These are phyloP conservation scores for Zootoca vivipara DNA, from an alignment of 2,113 vertebrate species.

Conservation along the genomic window DNA sequence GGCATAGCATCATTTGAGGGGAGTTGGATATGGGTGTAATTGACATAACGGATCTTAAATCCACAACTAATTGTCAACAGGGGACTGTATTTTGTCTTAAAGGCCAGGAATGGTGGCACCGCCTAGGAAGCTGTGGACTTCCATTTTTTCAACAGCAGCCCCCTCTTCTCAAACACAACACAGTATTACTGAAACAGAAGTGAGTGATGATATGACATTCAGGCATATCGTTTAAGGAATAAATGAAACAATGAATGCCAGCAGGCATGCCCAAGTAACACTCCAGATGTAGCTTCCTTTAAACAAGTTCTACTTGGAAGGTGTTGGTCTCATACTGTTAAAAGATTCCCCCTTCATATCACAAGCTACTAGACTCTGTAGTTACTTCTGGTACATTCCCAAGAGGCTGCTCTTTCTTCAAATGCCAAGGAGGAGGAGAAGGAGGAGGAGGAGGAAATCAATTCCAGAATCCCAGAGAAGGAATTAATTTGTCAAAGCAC, in stretches of 20 bases:
- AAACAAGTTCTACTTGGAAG: background rate
- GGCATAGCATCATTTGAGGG: background rate
- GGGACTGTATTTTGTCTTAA: background rate
- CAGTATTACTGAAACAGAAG: background rate
- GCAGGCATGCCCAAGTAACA: background rate
- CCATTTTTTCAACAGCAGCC: background rate
- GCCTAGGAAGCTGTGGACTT: background rate
- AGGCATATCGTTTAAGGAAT: too few species aligned
- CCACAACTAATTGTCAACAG: background rate
- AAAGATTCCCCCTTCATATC: background rate
- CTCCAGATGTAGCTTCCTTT: background rate
- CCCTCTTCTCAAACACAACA: background rate
- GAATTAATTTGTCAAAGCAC: conserved; percentile 32
- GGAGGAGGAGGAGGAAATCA: conserved; percentile 6
- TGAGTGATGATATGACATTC: background rate
- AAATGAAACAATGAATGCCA: background rate
- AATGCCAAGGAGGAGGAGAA: background rate
- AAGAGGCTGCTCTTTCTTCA: conserved; percentile 31
- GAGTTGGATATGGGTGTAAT: background rate
- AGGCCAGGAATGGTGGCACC: too few species aligned
- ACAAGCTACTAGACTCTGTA: conserved; percentile 18
- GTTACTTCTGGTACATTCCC: background rate
- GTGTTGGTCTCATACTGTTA: background rate
- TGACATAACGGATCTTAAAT: background rate
- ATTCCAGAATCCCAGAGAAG: conserved; percentile 1